Conservation (phyloP, 1,140 invertebrate species). For the Nomia melanderi region DNA sequence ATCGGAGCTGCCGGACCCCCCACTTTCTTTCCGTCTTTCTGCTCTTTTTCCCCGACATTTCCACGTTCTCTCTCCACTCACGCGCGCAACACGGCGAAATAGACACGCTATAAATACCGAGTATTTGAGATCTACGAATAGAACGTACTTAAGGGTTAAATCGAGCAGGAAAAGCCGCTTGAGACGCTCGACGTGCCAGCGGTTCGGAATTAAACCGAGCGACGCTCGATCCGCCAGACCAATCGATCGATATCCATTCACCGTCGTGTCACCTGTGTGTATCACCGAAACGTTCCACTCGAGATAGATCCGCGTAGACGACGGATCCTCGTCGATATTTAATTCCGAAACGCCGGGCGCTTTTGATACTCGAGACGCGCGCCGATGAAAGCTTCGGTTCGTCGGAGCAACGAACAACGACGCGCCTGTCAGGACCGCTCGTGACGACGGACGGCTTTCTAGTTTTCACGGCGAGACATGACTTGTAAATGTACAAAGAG, state of each 20-base stretch:
- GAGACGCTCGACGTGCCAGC: background rate
- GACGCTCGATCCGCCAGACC: background rate
- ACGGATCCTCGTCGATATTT: background rate
- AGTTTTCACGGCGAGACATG: constrained; percentile 50
- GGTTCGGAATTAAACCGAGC: background rate
- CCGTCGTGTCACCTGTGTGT: too few species aligned
- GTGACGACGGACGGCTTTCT: constrained; percentile 46
- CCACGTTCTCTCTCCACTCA: too few species aligned
- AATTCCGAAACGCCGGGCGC: too few species aligned
- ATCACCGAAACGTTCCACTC: background rate
- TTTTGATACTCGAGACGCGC: too few species aligned
- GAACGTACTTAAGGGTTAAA: constrained; percentile 27
- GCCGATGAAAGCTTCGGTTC: background rate
- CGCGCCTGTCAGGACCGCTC: background rate
- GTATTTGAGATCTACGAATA: background rate
- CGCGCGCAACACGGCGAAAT: background rate
- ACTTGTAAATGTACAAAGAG: constrained; percentile 53
- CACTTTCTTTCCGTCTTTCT: too few species aligned
- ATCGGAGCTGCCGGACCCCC: too few species aligned
- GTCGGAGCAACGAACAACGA: background rate
- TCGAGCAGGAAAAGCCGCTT: background rate
- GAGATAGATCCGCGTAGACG: background rate
- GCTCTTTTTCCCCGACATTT: too few species aligned
- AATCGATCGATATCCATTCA: background rate
- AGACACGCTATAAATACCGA: background rate